Percentiles rank a stretch among this genome's conserved stretches.
phyloP scores from a whole-genome alignment of 2,888 invertebrate species.

The Nomada flava region DNA sequence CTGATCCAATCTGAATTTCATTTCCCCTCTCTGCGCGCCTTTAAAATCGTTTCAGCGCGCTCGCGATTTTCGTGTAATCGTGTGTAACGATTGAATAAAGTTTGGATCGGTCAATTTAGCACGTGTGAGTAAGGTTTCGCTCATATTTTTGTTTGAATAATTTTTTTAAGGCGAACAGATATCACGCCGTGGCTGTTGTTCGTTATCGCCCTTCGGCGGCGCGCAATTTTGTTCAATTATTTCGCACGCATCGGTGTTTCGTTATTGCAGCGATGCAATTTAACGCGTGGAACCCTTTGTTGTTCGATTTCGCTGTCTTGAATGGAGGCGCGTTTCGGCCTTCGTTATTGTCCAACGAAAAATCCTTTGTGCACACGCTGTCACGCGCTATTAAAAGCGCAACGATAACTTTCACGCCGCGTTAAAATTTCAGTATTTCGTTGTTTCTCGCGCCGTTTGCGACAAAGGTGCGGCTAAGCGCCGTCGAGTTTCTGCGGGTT shows the following conservation, averaged over 20 bases:
- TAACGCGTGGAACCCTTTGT: slow-evolving; percentile 16
- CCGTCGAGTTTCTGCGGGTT: not conserved
- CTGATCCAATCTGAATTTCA: not conserved
- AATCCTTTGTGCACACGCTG: slow-evolving; percentile 18
- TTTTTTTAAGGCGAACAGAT: not conserved
- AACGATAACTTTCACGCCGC: slow-evolving; percentile 30
- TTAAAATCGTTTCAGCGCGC: not conserved
- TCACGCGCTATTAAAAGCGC: slow-evolving; percentile 38
- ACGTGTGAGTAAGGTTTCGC: too few species aligned
- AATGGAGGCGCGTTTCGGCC: slow-evolving; percentile 21
- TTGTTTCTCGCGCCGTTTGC: not conserved
- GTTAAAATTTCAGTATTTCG: slow-evolving; percentile 14
- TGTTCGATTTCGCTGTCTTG: slow-evolving; percentile 25
- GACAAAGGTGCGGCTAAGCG: slow-evolving; percentile 2
- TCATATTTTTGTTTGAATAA: not conserved
- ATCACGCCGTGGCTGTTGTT: not conserved
- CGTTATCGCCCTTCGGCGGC: not conserved
- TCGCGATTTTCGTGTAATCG: not conserved
- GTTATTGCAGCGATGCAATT: slow-evolving; percentile 7
- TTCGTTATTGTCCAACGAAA: slow-evolving; percentile 25
- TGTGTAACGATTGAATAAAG: too few species aligned
- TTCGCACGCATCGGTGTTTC: too few species aligned
- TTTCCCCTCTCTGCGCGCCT: too few species aligned
- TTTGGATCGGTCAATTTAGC: too few species aligned
- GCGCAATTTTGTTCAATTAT: not conserved